Percentiles rank a stretch among this genome's conserved stretches.
Conservation (phyloP, 2,113 vertebrate genomes). For the Echinops telfairi region DNA sequence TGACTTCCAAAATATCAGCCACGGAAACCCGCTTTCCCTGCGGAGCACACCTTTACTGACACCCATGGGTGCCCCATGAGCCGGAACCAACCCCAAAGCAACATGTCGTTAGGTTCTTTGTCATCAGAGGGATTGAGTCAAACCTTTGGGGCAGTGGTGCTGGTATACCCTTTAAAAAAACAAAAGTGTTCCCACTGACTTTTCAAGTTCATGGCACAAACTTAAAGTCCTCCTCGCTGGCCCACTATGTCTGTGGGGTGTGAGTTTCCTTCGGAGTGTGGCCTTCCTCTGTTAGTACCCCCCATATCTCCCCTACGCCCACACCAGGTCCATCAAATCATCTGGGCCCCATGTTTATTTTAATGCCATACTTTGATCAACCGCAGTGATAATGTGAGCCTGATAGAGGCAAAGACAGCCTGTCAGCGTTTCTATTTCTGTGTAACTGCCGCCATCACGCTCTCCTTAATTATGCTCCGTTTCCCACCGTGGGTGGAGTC, state of each 20-base stretch:
- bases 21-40: neutral
- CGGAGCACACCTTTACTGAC: neutral
- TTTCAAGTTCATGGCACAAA: neutral
- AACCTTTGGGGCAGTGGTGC: neutral
- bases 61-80: neutral
- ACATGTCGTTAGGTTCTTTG: neutral
- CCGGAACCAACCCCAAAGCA: neutral
- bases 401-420: conserved; percentile 62
- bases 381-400: conserved; percentile 62
- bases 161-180: neutral
- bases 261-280: neutral
- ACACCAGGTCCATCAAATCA: conserved; percentile 45
- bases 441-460: conserved; percentile 65
- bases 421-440: conserved; percentile 56
- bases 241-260: conserved; percentile 5
- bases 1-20: neutral
- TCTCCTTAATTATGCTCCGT: conserved; percentile 64
- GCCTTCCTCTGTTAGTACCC: neutral
- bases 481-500: conserved; percentile 41
- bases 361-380: conserved; percentile 76
- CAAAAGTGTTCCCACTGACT: neutral
- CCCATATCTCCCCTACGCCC: neutral
- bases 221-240: conserved; percentile 29
- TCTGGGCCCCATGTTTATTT: conserved; percentile 50
- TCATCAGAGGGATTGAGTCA: neutral